A percentile compares a stretch with the other conserved stretches of the same genome.
phyloP scores from a whole-genome alignment of 2,113 vertebrate genomes.

The Anoura caudifer region DNA sequence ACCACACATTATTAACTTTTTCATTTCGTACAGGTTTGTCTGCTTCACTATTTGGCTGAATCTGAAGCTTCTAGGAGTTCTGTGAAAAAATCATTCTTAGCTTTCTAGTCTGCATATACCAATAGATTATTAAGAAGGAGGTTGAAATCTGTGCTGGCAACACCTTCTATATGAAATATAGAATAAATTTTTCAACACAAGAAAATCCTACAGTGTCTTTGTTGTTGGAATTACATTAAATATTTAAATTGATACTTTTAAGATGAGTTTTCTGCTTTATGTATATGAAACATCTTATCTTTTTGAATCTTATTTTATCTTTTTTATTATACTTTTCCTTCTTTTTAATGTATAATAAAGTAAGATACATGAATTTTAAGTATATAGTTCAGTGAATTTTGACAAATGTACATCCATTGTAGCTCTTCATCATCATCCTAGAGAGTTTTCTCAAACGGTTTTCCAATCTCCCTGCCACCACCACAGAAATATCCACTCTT shows the following conservation, averaged over 20 bases:
- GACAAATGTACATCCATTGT: not conserved
- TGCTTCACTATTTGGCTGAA: not conserved
- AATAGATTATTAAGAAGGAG: not conserved
- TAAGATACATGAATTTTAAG: not conserved
- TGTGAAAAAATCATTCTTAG: not conserved
- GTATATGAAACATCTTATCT: not conserved
- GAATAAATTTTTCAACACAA: not conserved
- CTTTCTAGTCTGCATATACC: not conserved
- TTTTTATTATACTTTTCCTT: not conserved
- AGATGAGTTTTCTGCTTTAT: not conserved
- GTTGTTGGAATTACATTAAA: not conserved
- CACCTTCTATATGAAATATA: not conserved
- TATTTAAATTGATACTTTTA: not conserved
- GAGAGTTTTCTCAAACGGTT: not conserved
- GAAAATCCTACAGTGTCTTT: not conserved
- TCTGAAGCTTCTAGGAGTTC: not conserved
- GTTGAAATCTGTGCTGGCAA: not conserved
- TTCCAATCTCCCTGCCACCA: not conserved
- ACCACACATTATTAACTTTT: not conserved
- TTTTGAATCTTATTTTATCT: not conserved
- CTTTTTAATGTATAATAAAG: not conserved
- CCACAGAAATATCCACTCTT: not conserved
- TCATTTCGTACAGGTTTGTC: not conserved
- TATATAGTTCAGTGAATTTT: not conserved
- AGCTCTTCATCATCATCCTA: not conserved